Evolutionary conservation across 2,888 invertebrate species (phyloP).

Genomic region (Tipula lateralis): DNA sequence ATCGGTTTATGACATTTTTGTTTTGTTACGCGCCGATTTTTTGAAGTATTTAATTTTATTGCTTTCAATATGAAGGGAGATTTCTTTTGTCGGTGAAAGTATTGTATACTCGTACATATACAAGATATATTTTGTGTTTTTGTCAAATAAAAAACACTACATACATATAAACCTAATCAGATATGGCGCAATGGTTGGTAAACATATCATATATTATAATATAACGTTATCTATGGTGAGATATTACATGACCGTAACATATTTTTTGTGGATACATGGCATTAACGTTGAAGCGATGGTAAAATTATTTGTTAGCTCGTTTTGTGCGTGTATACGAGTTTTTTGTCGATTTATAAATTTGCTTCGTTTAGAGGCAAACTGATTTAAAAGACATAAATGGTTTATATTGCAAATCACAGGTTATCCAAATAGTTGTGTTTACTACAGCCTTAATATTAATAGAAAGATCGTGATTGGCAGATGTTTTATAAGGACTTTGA

Average conservation of each 20-base stretch:
- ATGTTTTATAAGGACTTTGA: no score
- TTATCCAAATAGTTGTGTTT: background rate
- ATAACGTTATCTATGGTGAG: background rate
- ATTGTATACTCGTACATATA: background rate
- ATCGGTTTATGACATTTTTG: slow-evolving; percentile 27
- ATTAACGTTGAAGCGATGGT: background rate
- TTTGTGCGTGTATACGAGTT: background rate
- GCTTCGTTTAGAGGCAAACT: background rate
- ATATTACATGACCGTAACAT: slow-evolving; percentile 19
- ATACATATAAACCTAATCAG: background rate
- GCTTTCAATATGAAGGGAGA: background rate
- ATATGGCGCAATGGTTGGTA: background rate
- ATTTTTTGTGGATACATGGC: background rate
- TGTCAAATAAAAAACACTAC: background rate
- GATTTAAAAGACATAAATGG: background rate
- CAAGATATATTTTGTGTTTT: background rate
- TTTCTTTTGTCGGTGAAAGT: background rate
- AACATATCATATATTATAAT: background rate
- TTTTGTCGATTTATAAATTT: background rate
- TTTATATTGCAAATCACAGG: background rate
- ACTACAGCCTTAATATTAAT: no score
- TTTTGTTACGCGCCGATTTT: slow-evolving; percentile 19
- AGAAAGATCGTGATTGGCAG: no score
- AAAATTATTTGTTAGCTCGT: background rate
- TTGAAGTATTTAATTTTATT: slow-evolving; percentile 11